These are phyloP conservation scores for Chitala chitala DNA, from an alignment of 2,113 vertebrate species.

Conservation along the genomic window DNA sequence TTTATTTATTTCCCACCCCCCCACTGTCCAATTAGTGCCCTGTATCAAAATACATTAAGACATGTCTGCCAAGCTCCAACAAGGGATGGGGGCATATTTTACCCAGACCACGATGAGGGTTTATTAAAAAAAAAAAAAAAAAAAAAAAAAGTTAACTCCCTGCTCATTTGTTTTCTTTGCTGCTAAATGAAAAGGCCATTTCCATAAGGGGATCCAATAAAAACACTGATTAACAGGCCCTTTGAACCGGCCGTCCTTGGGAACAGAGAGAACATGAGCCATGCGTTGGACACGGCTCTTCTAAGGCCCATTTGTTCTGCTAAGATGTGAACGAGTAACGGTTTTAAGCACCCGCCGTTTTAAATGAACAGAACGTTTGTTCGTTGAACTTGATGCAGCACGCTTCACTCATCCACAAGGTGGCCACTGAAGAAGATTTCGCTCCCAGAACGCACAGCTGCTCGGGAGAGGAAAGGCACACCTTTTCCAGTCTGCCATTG, in stretches of 20 bases:
- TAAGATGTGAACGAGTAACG: no score
- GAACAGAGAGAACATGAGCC: background rate
- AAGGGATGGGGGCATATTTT: constrained; percentile 21
- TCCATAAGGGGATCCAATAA: constrained; percentile 43
- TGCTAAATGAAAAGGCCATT: constrained; percentile 49
- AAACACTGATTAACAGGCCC: constrained; percentile 39
- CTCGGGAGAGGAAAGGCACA: no score
- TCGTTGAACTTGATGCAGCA: no score
- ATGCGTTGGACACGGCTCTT: constrained; percentile 9
- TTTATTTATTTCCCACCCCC: constrained; percentile 37
- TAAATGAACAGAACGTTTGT: no score
- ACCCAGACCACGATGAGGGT: constrained; percentile 35
- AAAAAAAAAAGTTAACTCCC: constrained; percentile 45
- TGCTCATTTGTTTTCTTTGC: constrained; percentile 71
- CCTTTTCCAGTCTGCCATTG: no score
- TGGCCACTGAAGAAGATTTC: no score
- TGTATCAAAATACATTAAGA: constrained; percentile 61
- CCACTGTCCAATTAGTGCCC: constrained; percentile 59
- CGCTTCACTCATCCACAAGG: no score
- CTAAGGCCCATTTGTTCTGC: constrained; percentile 14
- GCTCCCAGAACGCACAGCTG: no score
- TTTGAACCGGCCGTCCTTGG: constrained; percentile 25
- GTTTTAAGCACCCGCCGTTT: no score
- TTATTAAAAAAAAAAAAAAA: constrained; percentile 52
- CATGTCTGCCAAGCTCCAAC: constrained; percentile 37